These are phyloP conservation scores for Mus minutoides DNA, from an alignment of 2,797 vertebrate species.

Conservation along the genomic window DNA sequence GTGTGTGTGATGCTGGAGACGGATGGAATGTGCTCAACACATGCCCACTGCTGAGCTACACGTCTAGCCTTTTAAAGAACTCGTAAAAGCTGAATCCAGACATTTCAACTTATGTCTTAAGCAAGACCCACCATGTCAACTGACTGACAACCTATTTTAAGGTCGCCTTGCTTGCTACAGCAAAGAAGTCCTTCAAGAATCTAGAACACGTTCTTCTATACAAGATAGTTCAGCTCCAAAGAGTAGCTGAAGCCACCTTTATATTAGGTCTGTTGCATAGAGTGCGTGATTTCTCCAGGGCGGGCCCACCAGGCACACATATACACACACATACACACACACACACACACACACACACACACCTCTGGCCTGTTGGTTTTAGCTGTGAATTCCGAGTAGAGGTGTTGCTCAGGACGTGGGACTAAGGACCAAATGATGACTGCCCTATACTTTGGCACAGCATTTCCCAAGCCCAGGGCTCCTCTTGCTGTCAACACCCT, in stretches of 20 bases:
- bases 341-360: too few species aligned
- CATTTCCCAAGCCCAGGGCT: accelerated
- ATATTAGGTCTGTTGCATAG: too few species aligned
- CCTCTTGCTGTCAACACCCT: not conserved
- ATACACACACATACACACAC: too few species aligned
- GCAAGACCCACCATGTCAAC: not conserved
- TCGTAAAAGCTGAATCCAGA: not conserved
- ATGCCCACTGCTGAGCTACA: not conserved
- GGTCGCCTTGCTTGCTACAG: not conserved
- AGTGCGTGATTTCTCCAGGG: too few species aligned
- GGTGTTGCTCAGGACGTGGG: not conserved
- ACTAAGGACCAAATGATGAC: accelerated
- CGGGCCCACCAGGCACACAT: too few species aligned
- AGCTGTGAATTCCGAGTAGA: too few species aligned
- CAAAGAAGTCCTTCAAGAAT: not conserved
- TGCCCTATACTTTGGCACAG: too few species aligned
- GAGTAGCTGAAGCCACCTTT: too few species aligned
- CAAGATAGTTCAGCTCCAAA: not conserved
- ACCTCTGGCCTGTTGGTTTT: not conserved
- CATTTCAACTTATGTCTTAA: not conserved
- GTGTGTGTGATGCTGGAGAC: not conserved
- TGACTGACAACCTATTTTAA: not conserved
- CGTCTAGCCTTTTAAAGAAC: not conserved
- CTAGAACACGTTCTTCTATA: not conserved
- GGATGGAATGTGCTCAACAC: not conserved